phyloP scores from a whole-genome alignment of 2,797 vertebrate species.

The Lerista edwardsae region DNA sequence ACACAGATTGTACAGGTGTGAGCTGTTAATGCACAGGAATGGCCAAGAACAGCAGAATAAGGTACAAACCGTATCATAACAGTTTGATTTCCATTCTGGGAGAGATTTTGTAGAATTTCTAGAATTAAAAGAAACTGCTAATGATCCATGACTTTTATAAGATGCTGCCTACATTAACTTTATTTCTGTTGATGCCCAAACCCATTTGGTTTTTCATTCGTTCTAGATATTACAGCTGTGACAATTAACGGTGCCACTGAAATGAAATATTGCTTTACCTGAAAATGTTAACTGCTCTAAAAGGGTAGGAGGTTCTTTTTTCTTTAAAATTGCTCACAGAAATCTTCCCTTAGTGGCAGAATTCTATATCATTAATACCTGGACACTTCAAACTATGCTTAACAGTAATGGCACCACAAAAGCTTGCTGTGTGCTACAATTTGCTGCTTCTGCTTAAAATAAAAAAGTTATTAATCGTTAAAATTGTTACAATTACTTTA shows the following conservation, averaged over 20 bases:
- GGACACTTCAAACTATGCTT: no score
- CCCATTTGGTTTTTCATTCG: not conserved
- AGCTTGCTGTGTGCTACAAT: no score
- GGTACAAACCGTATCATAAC: no score
- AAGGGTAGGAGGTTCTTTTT: not conserved
- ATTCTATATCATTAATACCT: not conserved
- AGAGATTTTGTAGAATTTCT: not conserved
- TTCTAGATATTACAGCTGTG: not conserved
- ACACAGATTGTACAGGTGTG: no score
- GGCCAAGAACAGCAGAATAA: no score
- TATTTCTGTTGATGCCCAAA: not conserved
- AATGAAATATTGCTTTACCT: not conserved
- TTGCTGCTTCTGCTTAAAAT: no score
- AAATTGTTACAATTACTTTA: no score
- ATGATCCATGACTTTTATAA: no score
- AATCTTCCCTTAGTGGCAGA: not conserved
- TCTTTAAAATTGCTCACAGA: not conserved
- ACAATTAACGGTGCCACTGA: not conserved
- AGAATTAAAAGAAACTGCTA: no score
- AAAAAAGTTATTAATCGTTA: no score
- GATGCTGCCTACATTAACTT: not conserved
- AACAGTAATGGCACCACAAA: no score
- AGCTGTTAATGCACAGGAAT: no score
- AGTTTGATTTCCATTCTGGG: not conserved
- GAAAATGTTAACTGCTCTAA: constrained; percentile 14